Evolutionary conservation across 1,140 invertebrate species (phyloP).

Genomic region (Temnothorax curvispinosus): DNA sequence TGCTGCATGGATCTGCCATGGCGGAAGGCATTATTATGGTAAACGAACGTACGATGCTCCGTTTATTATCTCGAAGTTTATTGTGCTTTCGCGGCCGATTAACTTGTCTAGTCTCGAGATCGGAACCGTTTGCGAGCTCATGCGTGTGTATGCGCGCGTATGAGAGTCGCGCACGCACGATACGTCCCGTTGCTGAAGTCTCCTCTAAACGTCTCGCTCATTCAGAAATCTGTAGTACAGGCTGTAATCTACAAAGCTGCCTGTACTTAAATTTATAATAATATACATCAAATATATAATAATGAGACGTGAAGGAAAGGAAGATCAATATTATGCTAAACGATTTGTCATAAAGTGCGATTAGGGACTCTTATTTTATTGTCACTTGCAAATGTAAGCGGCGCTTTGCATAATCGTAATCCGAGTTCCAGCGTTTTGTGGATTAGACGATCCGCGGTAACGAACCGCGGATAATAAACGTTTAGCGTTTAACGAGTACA

Average conservation of each 20-base stretch:
- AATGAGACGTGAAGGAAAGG: not conserved
- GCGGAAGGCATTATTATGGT: slow-evolving; percentile 82
- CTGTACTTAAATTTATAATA: not conserved
- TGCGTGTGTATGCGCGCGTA: not conserved
- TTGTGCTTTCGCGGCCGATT: slow-evolving; percentile 82
- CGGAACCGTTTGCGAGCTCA: slow-evolving; percentile 65
- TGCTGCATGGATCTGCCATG: slow-evolving; percentile 72
- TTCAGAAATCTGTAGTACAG: not conserved
- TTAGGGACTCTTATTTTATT: slow-evolving; percentile 19
- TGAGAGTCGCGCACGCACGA: not conserved
- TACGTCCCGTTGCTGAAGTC: not conserved
- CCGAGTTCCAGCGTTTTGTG: slow-evolving; percentile 5
- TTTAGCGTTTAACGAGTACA: slow-evolving; percentile 49
- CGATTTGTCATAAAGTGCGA: not conserved
- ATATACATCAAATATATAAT: slow-evolving; percentile 1
- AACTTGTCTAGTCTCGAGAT: slow-evolving; percentile 81
- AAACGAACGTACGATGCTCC: slow-evolving; percentile 77
- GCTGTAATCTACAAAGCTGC: not conserved
- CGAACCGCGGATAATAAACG: slow-evolving; percentile 57
- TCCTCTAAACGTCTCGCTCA: slow-evolving; percentile 23
- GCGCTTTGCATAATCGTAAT: slow-evolving; percentile 36
- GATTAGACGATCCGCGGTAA: slow-evolving; percentile 43
- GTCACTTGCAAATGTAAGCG: not conserved
- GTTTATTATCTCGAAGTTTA: slow-evolving; percentile 83
- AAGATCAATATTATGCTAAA: not conserved